phyloP scores from a whole-genome alignment of 2,888 invertebrate species.

The Brachyopa scutellaris region DNA sequence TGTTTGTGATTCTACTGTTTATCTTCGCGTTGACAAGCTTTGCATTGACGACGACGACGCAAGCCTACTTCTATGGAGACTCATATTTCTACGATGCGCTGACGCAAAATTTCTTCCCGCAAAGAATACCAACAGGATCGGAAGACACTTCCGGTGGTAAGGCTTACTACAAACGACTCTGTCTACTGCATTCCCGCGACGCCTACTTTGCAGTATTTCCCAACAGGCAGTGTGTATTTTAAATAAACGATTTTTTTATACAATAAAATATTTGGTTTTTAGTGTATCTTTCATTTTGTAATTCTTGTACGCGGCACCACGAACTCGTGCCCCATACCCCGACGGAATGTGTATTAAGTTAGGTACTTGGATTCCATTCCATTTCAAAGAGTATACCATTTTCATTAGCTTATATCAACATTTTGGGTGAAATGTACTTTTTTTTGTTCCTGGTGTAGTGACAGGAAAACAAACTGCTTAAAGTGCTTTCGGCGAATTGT shows the following conservation, averaged over 20 bases:
- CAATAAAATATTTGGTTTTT: neutral
- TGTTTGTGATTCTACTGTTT: neutral
- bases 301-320: too few relatives aligned
- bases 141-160: conserved; percentile 31
- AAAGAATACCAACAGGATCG: neutral
- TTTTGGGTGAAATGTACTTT: conserved; percentile 9
- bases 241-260: neutral
- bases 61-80: neutral
- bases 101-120: neutral
- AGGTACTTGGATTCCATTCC: conserved; percentile 43
- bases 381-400: conserved; percentile 34
- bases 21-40: neutral
- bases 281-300: too few relatives aligned
- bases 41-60: neutral
- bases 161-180: conserved; percentile 5
- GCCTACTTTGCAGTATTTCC: conserved; percentile 3
- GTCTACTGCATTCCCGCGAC: conserved; percentile 1
- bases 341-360: neutral
- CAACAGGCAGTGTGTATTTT: conserved; percentile 7
- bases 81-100: neutral
- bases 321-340: too few relatives aligned
- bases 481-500: neutral
- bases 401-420: conserved; percentile 52
- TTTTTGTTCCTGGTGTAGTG: neutral
- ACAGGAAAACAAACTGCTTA: neutral